These are phyloP conservation scores for Pseudachorutes palmiensis DNA, from an alignment of 1,140 invertebrate species.

Conservation along the genomic window DNA sequence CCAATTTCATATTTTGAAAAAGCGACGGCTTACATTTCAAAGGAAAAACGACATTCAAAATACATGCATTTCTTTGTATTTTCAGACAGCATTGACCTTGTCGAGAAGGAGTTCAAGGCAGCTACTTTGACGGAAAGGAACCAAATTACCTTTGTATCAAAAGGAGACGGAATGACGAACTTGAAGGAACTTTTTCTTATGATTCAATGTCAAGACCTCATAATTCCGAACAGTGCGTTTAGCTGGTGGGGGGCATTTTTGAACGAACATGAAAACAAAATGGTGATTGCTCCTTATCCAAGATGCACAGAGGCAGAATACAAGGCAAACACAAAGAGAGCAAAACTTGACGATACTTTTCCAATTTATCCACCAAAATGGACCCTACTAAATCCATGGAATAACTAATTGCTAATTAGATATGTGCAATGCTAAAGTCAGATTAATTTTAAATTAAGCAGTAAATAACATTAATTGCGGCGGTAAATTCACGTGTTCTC, in stretches of 20 bases:
- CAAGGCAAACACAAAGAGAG: not conserved
- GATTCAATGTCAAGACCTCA: not conserved
- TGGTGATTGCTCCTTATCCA: constrained; percentile 4
- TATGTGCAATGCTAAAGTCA: too few species aligned
- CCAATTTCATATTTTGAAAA: not conserved
- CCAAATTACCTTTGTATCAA: not conserved
- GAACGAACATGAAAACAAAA: not conserved
- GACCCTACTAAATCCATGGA: not conserved
- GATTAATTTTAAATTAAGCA: too few species aligned
- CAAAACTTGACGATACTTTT: not conserved
- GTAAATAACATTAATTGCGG: too few species aligned
- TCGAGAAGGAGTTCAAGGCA: not conserved
- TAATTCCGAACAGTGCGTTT: not conserved
- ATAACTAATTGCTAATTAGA: not conserved
- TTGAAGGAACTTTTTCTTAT: not conserved
- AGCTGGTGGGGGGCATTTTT: constrained; percentile 6
- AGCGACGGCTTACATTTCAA: not conserved
- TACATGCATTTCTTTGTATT: not conserved
- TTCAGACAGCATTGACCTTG: constrained; percentile 6
- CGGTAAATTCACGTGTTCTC: too few species aligned
- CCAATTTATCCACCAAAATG: not conserved
- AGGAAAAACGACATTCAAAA: not conserved
- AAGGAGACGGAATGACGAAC: not conserved
- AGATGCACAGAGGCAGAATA: not conserved
- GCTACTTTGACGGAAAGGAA: not conserved